A percentile compares a stretch with the other conserved stretches of the same genome.
These are phyloP conservation scores for Pipistrellus pygmaeus DNA, from an alignment of 2,797 vertebrate species.

Conservation along the genomic window DNA sequence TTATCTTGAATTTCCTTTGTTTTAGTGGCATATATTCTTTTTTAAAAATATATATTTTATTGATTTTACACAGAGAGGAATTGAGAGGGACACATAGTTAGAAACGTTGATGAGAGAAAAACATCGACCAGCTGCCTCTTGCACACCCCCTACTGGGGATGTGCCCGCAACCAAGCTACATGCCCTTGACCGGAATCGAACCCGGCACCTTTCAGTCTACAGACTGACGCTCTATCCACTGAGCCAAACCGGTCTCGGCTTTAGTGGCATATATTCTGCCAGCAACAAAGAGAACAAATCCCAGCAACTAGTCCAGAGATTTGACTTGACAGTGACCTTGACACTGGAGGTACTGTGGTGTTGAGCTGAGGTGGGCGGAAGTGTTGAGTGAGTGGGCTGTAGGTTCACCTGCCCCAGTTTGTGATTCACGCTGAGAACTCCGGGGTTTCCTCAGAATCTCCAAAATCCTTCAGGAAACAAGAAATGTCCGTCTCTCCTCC, in stretches of 20 bases:
- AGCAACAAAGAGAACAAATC: background rate
- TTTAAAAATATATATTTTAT: too few species aligned
- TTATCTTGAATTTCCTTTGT: background rate
- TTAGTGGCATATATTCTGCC: background rate
- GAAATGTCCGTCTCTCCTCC: slow-evolving; percentile 24
- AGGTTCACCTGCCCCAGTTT: background rate
- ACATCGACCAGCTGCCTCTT: too few species aligned
- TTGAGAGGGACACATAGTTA: too few species aligned
- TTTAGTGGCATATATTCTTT: background rate
- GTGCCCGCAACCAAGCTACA: too few species aligned
- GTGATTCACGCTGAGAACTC: background rate
- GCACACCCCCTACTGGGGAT: too few species aligned
- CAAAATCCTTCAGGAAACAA: background rate
- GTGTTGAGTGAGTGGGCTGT: fast-evolving
- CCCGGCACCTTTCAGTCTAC: too few species aligned
- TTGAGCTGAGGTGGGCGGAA: background rate
- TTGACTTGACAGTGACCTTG: background rate
- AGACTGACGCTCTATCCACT: too few species aligned
- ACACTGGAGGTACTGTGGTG: background rate
- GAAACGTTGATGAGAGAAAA: too few species aligned
- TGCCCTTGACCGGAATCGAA: too few species aligned
- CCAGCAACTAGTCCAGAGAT: background rate
- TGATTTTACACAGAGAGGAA: too few species aligned
- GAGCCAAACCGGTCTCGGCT: too few species aligned
- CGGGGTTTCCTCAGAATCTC: background rate